Evolutionary conservation across 1,140 invertebrate species (phyloP).

Genomic region (Caenorhabditis remanei): DNA sequence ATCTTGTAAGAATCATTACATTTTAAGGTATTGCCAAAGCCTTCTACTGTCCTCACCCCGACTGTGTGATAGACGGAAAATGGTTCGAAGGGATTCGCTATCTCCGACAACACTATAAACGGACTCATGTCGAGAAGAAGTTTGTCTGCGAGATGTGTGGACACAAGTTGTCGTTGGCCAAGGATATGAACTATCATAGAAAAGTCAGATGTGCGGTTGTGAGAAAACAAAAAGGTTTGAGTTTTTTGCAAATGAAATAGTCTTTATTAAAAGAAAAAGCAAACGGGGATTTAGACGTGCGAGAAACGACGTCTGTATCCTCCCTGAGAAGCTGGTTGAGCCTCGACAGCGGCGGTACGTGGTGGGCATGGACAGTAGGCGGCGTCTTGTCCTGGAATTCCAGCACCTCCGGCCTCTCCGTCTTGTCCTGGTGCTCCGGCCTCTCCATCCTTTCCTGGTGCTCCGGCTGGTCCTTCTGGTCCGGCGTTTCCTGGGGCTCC

Average conservation of each 20-base stretch:
- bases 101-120: background rate
- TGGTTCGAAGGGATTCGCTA: background rate
- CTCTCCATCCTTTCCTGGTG: constrained; percentile 57
- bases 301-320: constrained; percentile 54
- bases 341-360: constrained; percentile 61
- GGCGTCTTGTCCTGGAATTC: constrained; percentile 59
- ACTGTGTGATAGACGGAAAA: background rate
- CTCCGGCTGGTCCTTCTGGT: constrained; percentile 61
- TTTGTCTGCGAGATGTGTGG: constrained; percentile 34
- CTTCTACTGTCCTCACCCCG: background rate
- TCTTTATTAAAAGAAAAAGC: background rate
- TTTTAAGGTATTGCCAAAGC: background rate
- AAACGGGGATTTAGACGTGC: constrained; percentile 15
- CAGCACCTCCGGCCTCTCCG: constrained; percentile 59
- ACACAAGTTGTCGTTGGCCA: background rate
- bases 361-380: constrained; percentile 65
- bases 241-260: background rate
- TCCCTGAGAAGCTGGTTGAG: constrained; percentile 30
- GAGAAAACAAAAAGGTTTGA: background rate
- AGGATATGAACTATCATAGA: constrained; percentile 35
- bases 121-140: constrained; percentile 7
- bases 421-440: constrained; percentile 58
- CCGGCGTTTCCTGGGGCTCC: constrained; percentile 56
- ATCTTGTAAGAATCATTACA: no score
- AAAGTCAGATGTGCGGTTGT: background rate